Evolutionary conservation across 2,797 vertebrate genomes (phyloP), one percentile per base, ranked within the genome.

Genomic region (Allobates femoralis): DNA sequence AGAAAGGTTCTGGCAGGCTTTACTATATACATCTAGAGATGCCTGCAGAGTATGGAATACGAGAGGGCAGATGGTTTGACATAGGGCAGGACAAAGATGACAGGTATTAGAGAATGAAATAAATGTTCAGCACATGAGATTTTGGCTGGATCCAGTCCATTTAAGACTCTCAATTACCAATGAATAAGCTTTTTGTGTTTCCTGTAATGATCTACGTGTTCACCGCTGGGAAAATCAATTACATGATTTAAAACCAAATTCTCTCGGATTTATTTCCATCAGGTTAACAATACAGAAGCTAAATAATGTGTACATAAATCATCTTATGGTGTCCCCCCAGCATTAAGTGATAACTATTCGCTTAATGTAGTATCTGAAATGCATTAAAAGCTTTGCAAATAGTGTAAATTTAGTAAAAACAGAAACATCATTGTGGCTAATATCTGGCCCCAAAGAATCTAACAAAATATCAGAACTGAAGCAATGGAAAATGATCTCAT

Each of bases 41-140:
- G 18, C 71, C 73, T 77, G 32, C 80, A 77, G 73, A 87, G 79
- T 51, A 56, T 23, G 77, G 69, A 58, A 53, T 83, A 83, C 51
- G 51, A 60, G 16, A 79, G 51, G 73, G 73, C 80, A 87, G 80
- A 83, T 83, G 80, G 86, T 64, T 62, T 84, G 55, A 78, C 81
- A 83, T 62, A 79, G 86, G 53, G 60, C 81, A 83, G 51, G 64
- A 78, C 34, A 83, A 78, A 78, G 78, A 28, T 87, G 85, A 83
- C 85, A 83, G 80, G 85, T 77, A 78, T 69, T 74, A 82, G 30
- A 83, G 80, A 79, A 37, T 87, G 23, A 83, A 69, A 67, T 77
- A 85, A 19, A 85, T 77, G 26, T 30, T 26, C 46, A n/a, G 55
- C 34, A 78, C 46, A 41, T 77, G 78, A 21, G 3, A 5, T 81